Base-by-base conservation (phyloP, 2,888 invertebrate genomes). In the Bellardia bayeri region DNA sequence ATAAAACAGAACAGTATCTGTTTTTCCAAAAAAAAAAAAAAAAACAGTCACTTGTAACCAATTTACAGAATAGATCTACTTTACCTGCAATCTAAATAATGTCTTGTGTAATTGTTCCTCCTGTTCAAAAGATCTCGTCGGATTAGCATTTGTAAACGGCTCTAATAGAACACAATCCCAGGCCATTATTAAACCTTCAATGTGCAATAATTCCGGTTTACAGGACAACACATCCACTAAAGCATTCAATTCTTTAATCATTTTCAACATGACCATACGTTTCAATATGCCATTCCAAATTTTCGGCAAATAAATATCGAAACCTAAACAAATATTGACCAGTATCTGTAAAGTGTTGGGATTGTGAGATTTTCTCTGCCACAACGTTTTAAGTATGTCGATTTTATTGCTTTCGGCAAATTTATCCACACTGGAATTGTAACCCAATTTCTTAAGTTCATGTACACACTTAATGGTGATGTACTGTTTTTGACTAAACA, bases 241-340 rank as follows among this genome's bases (percentile, higher is more conserved):
- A 0, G 93, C 91, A 85, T 92, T 92, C 2, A 94, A 85, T 61
- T 93, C 91, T 7, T 89, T 89, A 74, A 92, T 91, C 94, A 94
- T 94, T 80, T 93, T 92, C 3, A 93, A 91, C 83, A 91, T 91
- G 8, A 92, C 91, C 94, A 94, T 94, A 83, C 94, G 93, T 75
- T 93, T 93, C 3, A 94, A 90, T 51, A 94, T 91, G 14, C 93
- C 93, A 88, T 94, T 94, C 94, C 94, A 94, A 64, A 94, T 93
- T 88, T 92, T 92, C 0, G 94, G 90, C 33, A 92, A 87, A 74
- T 91, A 91, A 78, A 94, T 92, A 79, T 94, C 90, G 75, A 92
- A 94, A 14, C 93, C 93, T 3, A 94, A 87, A 58, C 94, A 94
- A 83, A 94, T 94, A 79, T 93, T 91, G 0, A 92, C 91, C 89